Base-by-base conservation (phyloP, 2,888 invertebrate genomes). In the Mimachlamys varia region DNA sequence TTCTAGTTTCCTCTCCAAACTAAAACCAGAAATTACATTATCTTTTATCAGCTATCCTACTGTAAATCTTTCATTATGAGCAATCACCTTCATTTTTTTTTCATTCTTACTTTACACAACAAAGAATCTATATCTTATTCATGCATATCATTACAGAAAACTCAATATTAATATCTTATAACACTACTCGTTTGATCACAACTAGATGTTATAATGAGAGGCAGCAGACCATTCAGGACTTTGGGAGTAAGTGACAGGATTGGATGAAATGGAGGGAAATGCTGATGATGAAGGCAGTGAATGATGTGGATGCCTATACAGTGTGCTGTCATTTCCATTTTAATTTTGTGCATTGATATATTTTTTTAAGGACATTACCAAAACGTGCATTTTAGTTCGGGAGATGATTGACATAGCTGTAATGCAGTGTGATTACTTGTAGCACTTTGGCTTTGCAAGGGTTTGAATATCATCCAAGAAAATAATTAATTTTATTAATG, bases 1-100 rank as follows among this genome's bases (percentile, higher is more conserved):
- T 92, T 96, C 96, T 55, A 96, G 94, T 44, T 95, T 94, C 22
- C 95, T 93, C 90, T 95, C 95, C 88, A 95, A 91, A 90, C 96
- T 96, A 91, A 15, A 92, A 90, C 76, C 38, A 88, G 87, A 90
- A 44, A 88, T 88, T 55, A 33, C 10, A 22, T 13, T 87, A 53
- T 53, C 62, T 49, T 19, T 87, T 33, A 38, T 44, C 58, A n/a
- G n/a, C n/a, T n/a, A n/a, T n/a, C 89, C 13, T 13, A 89, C 76
- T 4, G 33, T 27, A 1, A 76, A 76, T 1, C 27, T 17, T 7
- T 22, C 62, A 22, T 22, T 22, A 3, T 5, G 2, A n/a, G 22
- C 62, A n/a, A 62, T 4, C 22, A 62, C 4, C 19, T 22, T 5
- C 5, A 62, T 22, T 3, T n/a, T n/a, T 3, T n/a, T n/a, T 22